A percentile compares a stretch with the other conserved stretches of the same genome.
These are phyloP conservation scores for Lycodopsis pacificus DNA, from an alignment of 2,797 vertebrate species.

Conservation along the genomic window DNA sequence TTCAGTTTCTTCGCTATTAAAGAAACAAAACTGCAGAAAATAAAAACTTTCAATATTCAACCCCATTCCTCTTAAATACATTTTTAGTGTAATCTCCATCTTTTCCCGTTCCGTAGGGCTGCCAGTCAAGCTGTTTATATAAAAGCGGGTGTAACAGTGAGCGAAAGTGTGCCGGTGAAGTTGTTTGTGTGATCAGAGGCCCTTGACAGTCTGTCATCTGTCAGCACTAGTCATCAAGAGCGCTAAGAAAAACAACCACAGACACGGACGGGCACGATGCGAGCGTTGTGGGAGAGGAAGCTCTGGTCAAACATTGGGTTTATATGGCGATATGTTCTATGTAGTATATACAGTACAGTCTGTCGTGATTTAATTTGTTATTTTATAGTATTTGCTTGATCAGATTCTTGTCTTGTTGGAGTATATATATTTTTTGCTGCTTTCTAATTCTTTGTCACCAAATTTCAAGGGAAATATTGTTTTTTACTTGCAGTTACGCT, in stretches of 20 bases:
- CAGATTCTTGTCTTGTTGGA: too few relatives aligned
- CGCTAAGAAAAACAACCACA: conserved; percentile 68
- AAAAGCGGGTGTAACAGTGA: conserved; percentile 40
- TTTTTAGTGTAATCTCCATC: not conserved
- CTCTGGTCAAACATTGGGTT: conserved; percentile 49
- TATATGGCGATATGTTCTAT: conserved; percentile 21
- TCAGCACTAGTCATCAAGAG: conserved; percentile 71
- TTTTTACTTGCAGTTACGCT: too few relatives aligned
- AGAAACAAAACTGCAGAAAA: not conserved
- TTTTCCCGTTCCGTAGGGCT: not conserved
- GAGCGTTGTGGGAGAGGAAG: conserved; percentile 37
- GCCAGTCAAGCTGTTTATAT: conserved; percentile 29
- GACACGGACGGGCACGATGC: conserved; percentile 47
- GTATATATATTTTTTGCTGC: too few relatives aligned
- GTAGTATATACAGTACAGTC: not conserved
- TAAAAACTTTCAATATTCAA: not conserved
- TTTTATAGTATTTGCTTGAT: too few relatives aligned
- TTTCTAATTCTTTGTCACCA: too few relatives aligned
- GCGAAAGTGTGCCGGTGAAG: conserved; percentile 66
- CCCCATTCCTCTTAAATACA: not conserved
- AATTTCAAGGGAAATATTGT: too few relatives aligned
- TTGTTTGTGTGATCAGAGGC: conserved; percentile 76
- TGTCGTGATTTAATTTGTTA: not conserved
- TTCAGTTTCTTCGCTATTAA: not conserved
- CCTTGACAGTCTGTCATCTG: conserved; percentile 77